Conservation (phyloP, 2,888 invertebrate genomes). For the Plebejus anna region DNA sequence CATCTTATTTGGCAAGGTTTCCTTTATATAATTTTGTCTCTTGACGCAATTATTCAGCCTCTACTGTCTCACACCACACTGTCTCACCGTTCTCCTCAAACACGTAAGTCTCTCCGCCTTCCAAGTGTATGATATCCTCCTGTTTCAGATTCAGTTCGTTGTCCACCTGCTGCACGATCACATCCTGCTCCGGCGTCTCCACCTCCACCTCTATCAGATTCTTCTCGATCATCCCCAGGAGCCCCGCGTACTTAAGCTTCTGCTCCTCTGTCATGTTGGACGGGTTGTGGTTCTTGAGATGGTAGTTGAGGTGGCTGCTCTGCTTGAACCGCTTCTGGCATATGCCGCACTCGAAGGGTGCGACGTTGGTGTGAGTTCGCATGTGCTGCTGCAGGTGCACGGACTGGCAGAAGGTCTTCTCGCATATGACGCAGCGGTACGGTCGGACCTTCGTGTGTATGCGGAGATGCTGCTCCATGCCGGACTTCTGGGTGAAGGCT, state of each 20-base stretch:
- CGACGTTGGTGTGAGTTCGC: conserved; percentile 68
- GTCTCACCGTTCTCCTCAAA: neutral
- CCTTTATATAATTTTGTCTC: neutral
- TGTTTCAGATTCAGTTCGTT: neutral
- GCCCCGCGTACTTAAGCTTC: conserved; percentile 47
- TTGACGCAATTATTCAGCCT: neutral
- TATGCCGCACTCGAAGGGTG: conserved; percentile 65
- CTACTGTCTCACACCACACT: neutral
- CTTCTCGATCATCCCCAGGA: conserved; percentile 46
- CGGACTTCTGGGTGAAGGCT: conserved; percentile 70
- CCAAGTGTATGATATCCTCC: neutral
- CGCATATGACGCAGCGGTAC: conserved; percentile 66
- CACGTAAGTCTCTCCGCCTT: neutral
- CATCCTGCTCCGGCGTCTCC: neutral
- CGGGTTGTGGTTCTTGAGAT: conserved; percentile 61
- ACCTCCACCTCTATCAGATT: conserved; percentile 31
- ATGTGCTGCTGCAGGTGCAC: conserved; percentile 67
- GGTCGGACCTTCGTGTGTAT: conserved; percentile 68
- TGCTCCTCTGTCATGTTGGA: conserved; percentile 54
- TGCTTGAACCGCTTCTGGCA: conserved; percentile 67
- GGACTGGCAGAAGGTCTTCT: conserved; percentile 66
- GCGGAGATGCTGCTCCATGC: conserved; percentile 66
- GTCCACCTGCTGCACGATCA: conserved; percentile 5
- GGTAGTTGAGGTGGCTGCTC: conserved; percentile 67
- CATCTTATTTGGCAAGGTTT: neutral